phyloP scores from a whole-genome alignment of 2,797 vertebrate species.

The Ptychobarbus kaznakovi region DNA sequence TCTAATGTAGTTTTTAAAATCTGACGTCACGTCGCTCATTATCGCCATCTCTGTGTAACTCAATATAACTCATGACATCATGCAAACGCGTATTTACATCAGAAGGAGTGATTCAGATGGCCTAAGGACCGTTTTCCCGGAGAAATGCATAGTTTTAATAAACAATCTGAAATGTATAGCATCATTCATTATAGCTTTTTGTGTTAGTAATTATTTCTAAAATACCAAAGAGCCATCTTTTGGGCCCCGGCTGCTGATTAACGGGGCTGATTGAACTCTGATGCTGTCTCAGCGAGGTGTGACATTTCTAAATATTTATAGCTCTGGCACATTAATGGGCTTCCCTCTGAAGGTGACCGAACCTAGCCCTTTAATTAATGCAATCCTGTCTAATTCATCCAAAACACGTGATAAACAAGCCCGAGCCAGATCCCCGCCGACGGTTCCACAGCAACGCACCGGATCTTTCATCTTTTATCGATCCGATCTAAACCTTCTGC shows the following conservation, averaged over 20 bases:
- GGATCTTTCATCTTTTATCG: slow-evolving; percentile 99
- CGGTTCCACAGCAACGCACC: slow-evolving; percentile 85
- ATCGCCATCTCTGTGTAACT: slow-evolving; percentile 18
- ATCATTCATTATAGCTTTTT: slow-evolving; percentile 98
- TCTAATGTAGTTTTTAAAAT: slow-evolving; percentile 15
- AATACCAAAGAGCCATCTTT: slow-evolving; percentile 99
- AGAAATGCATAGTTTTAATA: slow-evolving; percentile 95
- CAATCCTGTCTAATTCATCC: slow-evolving; percentile 91
- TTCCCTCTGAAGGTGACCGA: slow-evolving; percentile 99
- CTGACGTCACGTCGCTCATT: slow-evolving; percentile 18
- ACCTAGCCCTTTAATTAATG: slow-evolving; percentile 91
- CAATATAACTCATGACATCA: slow-evolving; percentile 80
- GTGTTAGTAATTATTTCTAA: slow-evolving; percentile 99
- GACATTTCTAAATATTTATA: slow-evolving; percentile 99
- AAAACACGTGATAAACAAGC: slow-evolving; percentile 80
- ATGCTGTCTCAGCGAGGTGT: slow-evolving; percentile 97
- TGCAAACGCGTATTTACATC: slow-evolving; percentile 76
- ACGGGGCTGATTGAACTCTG: slow-evolving; percentile 86
- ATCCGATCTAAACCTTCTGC: slow-evolving; percentile 99
- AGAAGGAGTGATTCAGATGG: slow-evolving; percentile 83
- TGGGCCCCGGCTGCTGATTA: slow-evolving; percentile 93
- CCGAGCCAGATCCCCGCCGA: slow-evolving; percentile 70
- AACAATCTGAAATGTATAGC: slow-evolving; percentile 98
- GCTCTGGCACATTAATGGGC: slow-evolving; percentile 98
- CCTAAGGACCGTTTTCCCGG: slow-evolving; percentile 85